Percentiles rank a stretch among this genome's conserved stretches.
These are phyloP conservation scores for Matsumurasca onukii DNA, from an alignment of 1,140 invertebrate genomes.

Conservation along the genomic window DNA sequence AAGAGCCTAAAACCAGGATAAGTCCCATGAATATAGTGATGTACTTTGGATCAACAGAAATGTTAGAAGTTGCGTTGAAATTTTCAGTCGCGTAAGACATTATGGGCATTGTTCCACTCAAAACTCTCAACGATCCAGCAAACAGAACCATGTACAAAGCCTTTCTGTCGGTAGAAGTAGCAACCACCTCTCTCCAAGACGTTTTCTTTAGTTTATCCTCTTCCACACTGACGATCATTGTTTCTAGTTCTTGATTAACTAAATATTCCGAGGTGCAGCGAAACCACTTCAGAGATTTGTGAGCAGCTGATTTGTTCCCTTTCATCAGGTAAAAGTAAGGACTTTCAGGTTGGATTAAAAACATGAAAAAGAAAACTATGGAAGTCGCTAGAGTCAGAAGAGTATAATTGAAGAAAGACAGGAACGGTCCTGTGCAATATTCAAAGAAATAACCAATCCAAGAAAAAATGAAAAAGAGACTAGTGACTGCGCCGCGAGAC, in stretches of 20 bases:
- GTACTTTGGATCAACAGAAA: slow-evolving; percentile 51
- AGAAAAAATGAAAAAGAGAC: slow-evolving; percentile 67
- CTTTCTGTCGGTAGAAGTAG: slow-evolving; percentile 57
- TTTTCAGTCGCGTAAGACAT: slow-evolving; percentile 76
- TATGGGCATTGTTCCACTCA: slow-evolving; percentile 71
- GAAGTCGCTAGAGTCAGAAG: slow-evolving; percentile 62
- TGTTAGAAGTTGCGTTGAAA: slow-evolving; percentile 54
- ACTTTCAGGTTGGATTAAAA: slow-evolving; percentile 77
- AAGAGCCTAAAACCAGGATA: slow-evolving; percentile 64
- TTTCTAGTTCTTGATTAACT: slow-evolving; percentile 45
- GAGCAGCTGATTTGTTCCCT: slow-evolving; percentile 52
- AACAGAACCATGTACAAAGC: slow-evolving; percentile 63
- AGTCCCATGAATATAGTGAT: slow-evolving; percentile 64
- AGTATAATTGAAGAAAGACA: slow-evolving; percentile 65
- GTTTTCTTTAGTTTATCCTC: slow-evolving; percentile 39
- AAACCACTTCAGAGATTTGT: slow-evolving; percentile 51
- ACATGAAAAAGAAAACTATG: slow-evolving; percentile 62
- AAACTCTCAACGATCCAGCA: slow-evolving; percentile 71
- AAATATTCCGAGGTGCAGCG: slow-evolving; percentile 48
- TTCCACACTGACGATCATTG: slow-evolving; percentile 33
- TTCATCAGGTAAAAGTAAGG: slow-evolving; percentile 68
- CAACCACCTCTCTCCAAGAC: slow-evolving; percentile 54
- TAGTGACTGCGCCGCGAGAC: slow-evolving; percentile 60
- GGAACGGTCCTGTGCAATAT: slow-evolving; percentile 71
- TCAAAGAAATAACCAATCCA: slow-evolving; percentile 73